phyloP scores from a whole-genome alignment of 2,113 vertebrate species.

The Oreochromis niloticus region DNA sequence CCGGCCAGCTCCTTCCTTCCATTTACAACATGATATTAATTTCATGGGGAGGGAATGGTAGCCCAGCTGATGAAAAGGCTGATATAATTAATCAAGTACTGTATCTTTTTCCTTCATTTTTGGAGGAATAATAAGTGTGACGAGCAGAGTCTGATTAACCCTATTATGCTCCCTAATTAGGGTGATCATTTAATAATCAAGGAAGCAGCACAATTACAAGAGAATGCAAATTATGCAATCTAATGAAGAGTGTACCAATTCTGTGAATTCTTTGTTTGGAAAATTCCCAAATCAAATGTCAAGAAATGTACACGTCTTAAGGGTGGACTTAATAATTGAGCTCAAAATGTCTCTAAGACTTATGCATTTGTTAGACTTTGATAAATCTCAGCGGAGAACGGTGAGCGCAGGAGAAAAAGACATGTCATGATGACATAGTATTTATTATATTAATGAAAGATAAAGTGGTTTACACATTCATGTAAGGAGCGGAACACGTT shows the following conservation, averaged over 20 bases:
- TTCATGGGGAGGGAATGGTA: constrained; percentile 72
- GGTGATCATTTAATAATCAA: constrained; percentile 93
- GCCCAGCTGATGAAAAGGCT: constrained; percentile 79
- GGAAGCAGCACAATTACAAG: constrained; percentile 77
- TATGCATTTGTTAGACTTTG: neutral
- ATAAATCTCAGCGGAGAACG: neutral
- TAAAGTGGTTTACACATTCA: neutral
- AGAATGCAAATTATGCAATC: constrained; percentile 74
- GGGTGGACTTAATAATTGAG: constrained; percentile 13
- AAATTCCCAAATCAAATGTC: constrained; percentile 70
- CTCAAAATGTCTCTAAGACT: neutral
- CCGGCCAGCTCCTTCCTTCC: constrained; percentile 86
- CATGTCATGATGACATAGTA: neutral
- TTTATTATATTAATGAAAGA: neutral
- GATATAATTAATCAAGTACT: constrained; percentile 91
- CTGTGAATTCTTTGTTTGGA: constrained; percentile 71
- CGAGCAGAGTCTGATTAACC: constrained; percentile 86
- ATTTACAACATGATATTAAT: constrained; percentile 93
- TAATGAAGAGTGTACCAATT: constrained; percentile 71
- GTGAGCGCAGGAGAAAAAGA: neutral
- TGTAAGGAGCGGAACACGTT: neutral
- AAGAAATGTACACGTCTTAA: constrained; percentile 30
- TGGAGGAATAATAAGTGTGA: constrained; percentile 83
- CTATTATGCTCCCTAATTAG: constrained; percentile 88
- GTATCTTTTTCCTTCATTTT: constrained; percentile 80